phyloP scores from a whole-genome alignment of 2,888 invertebrate genomes.

The Pseudolycoriella hygida region DNA sequence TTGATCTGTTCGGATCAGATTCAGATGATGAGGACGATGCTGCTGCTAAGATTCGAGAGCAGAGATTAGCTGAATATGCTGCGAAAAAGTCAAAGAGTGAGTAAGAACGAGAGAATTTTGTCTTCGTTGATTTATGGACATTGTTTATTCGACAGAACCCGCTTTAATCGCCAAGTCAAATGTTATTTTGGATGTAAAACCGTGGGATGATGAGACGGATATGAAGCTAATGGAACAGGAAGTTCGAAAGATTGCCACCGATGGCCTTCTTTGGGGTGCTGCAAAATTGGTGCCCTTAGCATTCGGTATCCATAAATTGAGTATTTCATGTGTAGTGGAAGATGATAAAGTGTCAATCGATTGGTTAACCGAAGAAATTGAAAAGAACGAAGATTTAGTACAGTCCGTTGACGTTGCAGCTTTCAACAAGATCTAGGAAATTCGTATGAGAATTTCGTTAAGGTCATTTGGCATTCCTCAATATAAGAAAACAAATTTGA shows the following conservation, averaged over 20 bases:
- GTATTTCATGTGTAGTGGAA: conserved; percentile 84
- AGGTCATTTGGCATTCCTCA: no score
- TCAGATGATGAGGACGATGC: conserved; percentile 58
- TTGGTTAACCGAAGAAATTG: conserved; percentile 72
- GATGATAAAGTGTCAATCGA: conserved; percentile 91
- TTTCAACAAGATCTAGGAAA: conserved; percentile 70
- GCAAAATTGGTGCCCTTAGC: conserved; percentile 81
- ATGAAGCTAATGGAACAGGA: conserved; percentile 66
- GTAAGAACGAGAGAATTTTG: conserved; percentile 11
- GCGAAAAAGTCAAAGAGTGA: conserved; percentile 81
- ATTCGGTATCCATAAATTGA: conserved; percentile 81
- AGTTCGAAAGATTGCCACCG: conserved; percentile 59
- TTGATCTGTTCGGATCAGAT: conserved; percentile 68
- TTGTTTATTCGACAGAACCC: conserved; percentile 40
- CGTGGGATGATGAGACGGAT: conserved; percentile 82
- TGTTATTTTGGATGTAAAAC: conserved; percentile 86
- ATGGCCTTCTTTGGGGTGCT: conserved; percentile 90
- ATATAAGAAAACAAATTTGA: no score
- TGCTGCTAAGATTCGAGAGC: conserved; percentile 61
- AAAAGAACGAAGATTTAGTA: conserved; percentile 65
- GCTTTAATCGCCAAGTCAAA: conserved; percentile 84
- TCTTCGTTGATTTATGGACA: neutral
- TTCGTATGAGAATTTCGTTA: no score
- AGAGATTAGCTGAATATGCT: conserved; percentile 73
- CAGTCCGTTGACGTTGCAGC: conserved; percentile 91